These are phyloP conservation scores for Montipora capitata DNA, from an alignment of 92 coral and sea anemone genomes.

Conservation along the genomic window DNA sequence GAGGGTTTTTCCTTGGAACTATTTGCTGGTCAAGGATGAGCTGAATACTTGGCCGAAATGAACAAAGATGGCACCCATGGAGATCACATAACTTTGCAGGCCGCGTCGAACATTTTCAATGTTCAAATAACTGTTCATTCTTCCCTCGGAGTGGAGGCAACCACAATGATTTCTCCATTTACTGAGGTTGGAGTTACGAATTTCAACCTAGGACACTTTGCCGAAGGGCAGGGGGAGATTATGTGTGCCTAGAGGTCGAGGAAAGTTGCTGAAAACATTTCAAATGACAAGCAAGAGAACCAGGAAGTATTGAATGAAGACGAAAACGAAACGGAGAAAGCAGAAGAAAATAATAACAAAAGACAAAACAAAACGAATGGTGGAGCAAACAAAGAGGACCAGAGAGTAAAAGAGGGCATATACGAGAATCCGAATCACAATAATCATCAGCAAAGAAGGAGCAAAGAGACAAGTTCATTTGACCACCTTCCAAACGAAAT, in stretches of 20 bases:
- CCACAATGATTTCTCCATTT: not conserved
- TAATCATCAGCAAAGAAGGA: no score
- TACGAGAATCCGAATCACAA: not conserved
- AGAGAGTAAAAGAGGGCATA: not conserved
- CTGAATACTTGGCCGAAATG: conserved; percentile 18
- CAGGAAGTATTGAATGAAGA: not conserved
- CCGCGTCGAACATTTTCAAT: conserved; percentile 53
- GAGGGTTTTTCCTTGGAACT: conserved; percentile 16
- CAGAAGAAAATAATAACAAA: not conserved
- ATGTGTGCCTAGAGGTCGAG: not conserved
- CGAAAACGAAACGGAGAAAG: not conserved
- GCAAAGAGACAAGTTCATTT: no score
- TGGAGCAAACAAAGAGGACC: not conserved
- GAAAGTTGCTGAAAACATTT: not conserved
- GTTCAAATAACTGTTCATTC: not conserved
- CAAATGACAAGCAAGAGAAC: not conserved
- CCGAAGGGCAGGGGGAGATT: no score
- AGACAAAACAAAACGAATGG: not conserved
- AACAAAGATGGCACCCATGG: conserved; percentile 48
- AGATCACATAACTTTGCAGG: conserved; percentile 48
- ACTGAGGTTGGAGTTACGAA: no score
- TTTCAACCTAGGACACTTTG: no score
- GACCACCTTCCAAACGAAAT: no score
- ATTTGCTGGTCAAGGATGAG: not conserved
- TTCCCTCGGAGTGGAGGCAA: no score